A percentile compares a stretch with the other conserved stretches of the same genome.
Conservation (phyloP, 2,888 invertebrate species). For the Stenotaenia linearis region DNA sequence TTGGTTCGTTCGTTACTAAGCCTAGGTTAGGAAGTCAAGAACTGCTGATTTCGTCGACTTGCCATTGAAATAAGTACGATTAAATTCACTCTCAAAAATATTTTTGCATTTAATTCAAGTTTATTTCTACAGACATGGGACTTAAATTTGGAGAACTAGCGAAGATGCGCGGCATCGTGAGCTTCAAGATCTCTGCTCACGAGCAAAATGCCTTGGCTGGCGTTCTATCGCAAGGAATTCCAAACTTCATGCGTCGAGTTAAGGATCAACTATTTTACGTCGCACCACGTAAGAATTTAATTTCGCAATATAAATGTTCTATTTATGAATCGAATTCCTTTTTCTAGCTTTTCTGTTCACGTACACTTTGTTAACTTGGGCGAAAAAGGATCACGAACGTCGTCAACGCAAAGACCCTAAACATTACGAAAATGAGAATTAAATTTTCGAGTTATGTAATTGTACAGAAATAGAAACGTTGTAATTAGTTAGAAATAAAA, state of each 20-base stretch:
- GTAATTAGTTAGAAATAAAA: too few species aligned
- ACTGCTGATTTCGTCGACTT: too few species aligned
- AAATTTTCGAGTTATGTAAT: too few species aligned
- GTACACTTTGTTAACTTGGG: constrained; percentile 60
- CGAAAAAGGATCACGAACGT: constrained; percentile 55
- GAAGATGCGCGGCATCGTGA: constrained; percentile 73
- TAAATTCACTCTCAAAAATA: too few species aligned
- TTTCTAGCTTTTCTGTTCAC: constrained; percentile 58
- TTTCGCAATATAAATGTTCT: too few species aligned
- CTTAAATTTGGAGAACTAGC: constrained; percentile 60
- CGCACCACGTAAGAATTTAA: constrained; percentile 80
- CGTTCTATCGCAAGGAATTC: constrained; percentile 66
- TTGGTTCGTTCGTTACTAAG: too few species aligned
- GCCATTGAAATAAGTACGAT: too few species aligned
- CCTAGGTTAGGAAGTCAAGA: too few species aligned
- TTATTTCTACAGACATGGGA: too few species aligned
- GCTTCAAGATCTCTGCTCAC: constrained; percentile 77
- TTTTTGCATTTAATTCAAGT: too few species aligned
- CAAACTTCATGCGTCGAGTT: constrained; percentile 69
- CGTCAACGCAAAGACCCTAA: constrained; percentile 63
- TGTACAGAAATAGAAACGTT: too few species aligned
- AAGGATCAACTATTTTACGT: constrained; percentile 64
- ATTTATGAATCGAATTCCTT: too few species aligned
- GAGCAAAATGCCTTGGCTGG: constrained; percentile 79
- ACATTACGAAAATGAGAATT: constrained; percentile 59